Conservation (phyloP, 2,888 invertebrate genomes). For the Xanthia togata region DNA sequence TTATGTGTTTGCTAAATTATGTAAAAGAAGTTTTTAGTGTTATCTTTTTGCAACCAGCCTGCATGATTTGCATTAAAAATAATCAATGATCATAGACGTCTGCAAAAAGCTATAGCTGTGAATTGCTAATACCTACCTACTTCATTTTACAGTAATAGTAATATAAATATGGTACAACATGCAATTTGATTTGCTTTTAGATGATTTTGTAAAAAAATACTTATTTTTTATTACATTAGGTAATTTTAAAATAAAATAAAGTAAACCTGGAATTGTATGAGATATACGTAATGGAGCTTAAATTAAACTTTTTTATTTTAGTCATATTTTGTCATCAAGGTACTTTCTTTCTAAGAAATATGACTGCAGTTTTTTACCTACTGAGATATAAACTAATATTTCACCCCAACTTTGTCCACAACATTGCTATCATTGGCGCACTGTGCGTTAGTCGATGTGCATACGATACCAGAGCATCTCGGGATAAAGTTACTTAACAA, state of each 20-base stretch:
- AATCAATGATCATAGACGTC: background rate
- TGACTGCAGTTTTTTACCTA: background rate
- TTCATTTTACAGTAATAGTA: background rate
- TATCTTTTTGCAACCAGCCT: background rate
- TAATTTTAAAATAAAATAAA: too few species aligned
- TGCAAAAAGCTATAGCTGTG: background rate
- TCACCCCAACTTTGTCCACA: conserved; percentile 36
- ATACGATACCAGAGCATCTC: conserved; percentile 81
- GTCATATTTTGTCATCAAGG: background rate
- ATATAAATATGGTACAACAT: background rate
- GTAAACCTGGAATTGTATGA: too few species aligned
- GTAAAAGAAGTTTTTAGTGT: background rate
- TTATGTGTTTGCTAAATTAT: background rate
- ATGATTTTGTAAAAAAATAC: background rate
- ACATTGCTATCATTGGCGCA: conserved; percentile 44
- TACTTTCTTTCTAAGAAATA: background rate
- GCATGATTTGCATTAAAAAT: background rate
- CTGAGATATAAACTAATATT: background rate
- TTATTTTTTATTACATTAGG: too few species aligned
- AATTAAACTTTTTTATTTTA: background rate
- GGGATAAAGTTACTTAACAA: conserved; percentile 85
- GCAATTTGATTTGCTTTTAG: background rate
- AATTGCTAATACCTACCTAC: too few species aligned
- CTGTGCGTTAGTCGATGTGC: conserved; percentile 76
- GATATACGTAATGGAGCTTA: background rate